A percentile compares a stretch with the other conserved stretches of the same genome.
Conservation (phyloP, 1,140 invertebrate species). For the Bemisia tabaci region DNA sequence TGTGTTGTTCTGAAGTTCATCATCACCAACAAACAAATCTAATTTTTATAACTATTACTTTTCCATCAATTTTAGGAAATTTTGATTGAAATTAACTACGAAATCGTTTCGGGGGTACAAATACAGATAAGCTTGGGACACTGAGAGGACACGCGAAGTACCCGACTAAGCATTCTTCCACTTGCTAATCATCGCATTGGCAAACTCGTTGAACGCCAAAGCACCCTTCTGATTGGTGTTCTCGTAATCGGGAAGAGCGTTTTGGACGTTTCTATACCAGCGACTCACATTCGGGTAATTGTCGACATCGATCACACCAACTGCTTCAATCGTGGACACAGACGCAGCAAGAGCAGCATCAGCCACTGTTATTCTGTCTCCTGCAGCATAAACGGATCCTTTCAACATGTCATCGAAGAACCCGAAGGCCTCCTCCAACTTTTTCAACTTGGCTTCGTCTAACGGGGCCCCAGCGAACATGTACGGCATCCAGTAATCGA, state of each 20-base stretch:
- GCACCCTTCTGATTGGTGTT: constrained; percentile 31
- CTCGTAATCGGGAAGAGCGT: constrained; percentile 13
- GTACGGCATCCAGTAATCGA: constrained; percentile 56
- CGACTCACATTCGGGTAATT: constrained; percentile 28
- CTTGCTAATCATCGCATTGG: too few relatives aligned
- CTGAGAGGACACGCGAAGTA: too few relatives aligned
- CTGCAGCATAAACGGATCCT: constrained; percentile 46
- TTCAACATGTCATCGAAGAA: constrained; percentile 52
- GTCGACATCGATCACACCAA: constrained; percentile 26
- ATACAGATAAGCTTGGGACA: too few relatives aligned
- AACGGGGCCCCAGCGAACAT: constrained; percentile 44
- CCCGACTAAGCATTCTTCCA: too few relatives aligned
- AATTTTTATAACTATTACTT: too few relatives aligned
- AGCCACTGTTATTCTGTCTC: constrained; percentile 53
- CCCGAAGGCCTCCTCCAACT: constrained; percentile 42
- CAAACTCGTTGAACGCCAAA: constrained; percentile 22
- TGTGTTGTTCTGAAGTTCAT: too few relatives aligned
- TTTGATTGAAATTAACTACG: too few relatives aligned
- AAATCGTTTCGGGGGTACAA: too few relatives aligned
- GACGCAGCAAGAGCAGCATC: constrained; percentile 46
- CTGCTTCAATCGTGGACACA: constrained; percentile 48
- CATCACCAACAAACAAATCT: too few relatives aligned
- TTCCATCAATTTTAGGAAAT: too few relatives aligned
- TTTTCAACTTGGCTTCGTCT: constrained; percentile 43
- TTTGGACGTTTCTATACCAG: constrained; percentile 30